Base-by-base conservation (phyloP, 2,888 invertebrate genomes). In the Meghimatium bilineatum region DNA sequence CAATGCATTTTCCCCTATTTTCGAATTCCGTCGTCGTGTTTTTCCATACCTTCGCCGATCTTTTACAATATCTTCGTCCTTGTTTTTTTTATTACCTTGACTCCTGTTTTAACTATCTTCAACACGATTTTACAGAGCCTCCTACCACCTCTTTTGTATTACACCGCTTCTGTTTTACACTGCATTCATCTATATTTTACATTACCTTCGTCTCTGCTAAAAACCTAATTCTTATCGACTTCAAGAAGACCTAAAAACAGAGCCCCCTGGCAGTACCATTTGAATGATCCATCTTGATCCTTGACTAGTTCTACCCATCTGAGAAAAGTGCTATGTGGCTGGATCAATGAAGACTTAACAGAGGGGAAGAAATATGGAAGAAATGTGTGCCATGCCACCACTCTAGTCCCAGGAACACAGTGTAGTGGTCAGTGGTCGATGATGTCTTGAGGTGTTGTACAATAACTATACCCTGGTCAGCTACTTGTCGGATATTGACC, bases 271-370 rank as follows among this genome's bases (percentile, higher is more conserved):
- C 71, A 12, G 26, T 38, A 36, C 36, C 36, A 71, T 26, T n/a
- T 36, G 71, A 71, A 71, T 23, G 36, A 38, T 71, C 71, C 38
- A 23, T 36, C 71, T 8, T 66, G 66, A 66, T 66, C 66, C 71
- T 17, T 38, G 71, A 8, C 32, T 69, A 69, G 32, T 60, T 60
- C 60, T 32, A 36, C 34, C 76, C 76, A 60, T 76, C 34, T 36
- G 60, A 76, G 76, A 38, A 38, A 56, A 76, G 32, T 76, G 76
- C 60, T 60, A 36, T n/a, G 60, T 60, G 56, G 10, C 29, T 3
- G 32, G 76, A 76, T 76, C 76, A 32, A 76, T 76, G 76, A 60
- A 60, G 76, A 76, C 76, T 34, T 12, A 44, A 34, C 20, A 1
- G 0, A 60, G 20, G 34, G 36, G 6, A 56, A n/a, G 60, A 60